phyloP scores from a whole-genome alignment of 2,888 invertebrate species.

The Dynastes grantii region DNA sequence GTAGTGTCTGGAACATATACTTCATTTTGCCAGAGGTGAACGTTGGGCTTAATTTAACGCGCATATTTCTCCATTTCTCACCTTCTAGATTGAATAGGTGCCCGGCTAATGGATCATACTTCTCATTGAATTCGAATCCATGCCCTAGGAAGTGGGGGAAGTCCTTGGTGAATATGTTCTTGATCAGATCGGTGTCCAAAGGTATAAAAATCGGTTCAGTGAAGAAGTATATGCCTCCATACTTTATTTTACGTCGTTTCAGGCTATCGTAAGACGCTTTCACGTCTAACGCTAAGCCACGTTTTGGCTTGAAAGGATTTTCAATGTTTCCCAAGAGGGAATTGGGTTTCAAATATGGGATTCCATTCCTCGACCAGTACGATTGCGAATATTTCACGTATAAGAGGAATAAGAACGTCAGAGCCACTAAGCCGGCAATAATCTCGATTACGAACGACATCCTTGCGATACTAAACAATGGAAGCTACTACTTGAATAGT shows the following conservation, averaged over 20 bases:
- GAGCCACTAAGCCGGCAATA: not conserved
- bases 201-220: constrained; percentile 24
- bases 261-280: constrained; percentile 12
- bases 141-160: constrained; percentile 63
- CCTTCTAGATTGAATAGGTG: constrained; percentile 55
- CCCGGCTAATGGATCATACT: constrained; percentile 63
- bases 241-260: constrained; percentile 14
- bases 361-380: constrained; percentile 5
- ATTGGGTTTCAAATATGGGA: not conserved
- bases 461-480: too few species aligned
- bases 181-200: constrained; percentile 56
- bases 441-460: not conserved
- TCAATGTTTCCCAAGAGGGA: not conserved
- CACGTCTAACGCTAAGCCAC: not conserved
- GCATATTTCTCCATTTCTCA: constrained; percentile 55
- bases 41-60: constrained; percentile 56
- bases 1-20: constrained; percentile 57
- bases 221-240: constrained; percentile 31
- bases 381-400: constrained; percentile 6
- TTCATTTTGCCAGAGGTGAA: constrained; percentile 58
- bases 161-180: constrained; percentile 58
- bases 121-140: constrained; percentile 70
- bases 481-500: too few species aligned
- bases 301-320: not conserved
- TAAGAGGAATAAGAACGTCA: not conserved